phyloP scores from a whole-genome alignment of 1,140 invertebrate species.

The Dreissena polymorpha region DNA sequence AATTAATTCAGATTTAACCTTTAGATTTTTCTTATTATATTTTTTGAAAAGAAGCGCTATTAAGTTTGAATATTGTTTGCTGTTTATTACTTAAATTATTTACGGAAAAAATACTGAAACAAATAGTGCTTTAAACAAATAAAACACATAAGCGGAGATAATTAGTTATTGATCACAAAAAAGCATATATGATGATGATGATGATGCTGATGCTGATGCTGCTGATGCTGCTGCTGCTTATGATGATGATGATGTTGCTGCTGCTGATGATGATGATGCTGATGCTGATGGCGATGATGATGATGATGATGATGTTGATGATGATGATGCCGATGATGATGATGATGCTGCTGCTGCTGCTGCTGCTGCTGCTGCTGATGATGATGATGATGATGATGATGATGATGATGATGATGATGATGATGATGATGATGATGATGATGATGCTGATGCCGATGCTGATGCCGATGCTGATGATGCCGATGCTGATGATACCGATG shows the following conservation, averaged over 20 bases:
- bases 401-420: constrained; percentile 2
- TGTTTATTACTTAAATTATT: too few relatives aligned
- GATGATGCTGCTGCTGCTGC: background rate
- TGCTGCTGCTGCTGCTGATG: background rate
- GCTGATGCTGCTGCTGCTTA: background rate
- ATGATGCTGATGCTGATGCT: background rate
- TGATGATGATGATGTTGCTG: background rate
- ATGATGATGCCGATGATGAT: background rate
- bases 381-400: constrained; percentile 1
- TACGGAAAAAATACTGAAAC: too few relatives aligned
- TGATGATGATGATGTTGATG: background rate
- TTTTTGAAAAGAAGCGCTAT: too few relatives aligned
- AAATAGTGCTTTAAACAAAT: too few relatives aligned
- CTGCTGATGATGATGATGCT: background rate
- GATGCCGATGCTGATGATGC: background rate
- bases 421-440: constrained; percentile 1
- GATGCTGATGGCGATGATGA: background rate
- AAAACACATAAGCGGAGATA: too few relatives aligned
- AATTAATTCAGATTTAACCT: too few relatives aligned
- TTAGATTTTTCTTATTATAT: too few relatives aligned
- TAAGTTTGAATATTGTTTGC: too few relatives aligned
- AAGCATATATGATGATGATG: background rate
- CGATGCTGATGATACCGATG: background rate
- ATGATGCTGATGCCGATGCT: background rate
- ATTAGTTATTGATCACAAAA: too few relatives aligned